A percentile compares a stretch with the other conserved stretches of the same genome.
These are phyloP conservation scores for Noctua fimbriata DNA, from an alignment of 2,888 invertebrate genomes.

Conservation along the genomic window DNA sequence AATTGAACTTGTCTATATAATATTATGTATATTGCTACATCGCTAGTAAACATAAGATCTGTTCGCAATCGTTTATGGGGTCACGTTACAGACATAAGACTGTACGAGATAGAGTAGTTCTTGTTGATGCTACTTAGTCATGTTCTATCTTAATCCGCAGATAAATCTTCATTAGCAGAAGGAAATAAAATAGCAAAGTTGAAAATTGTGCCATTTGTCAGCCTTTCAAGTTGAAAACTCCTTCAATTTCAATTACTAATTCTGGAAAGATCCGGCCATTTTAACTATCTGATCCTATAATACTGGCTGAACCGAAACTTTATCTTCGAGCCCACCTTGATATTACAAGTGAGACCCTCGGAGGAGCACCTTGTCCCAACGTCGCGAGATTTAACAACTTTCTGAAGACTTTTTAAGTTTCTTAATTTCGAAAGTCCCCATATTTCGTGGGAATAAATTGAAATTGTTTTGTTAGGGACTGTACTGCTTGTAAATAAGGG, in stretches of 20 bases:
- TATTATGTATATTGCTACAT: conserved; percentile 38
- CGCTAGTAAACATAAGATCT: conserved; percentile 37
- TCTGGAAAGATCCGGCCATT: conserved; percentile 60
- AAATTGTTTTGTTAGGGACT: conserved; percentile 71
- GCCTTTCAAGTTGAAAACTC: conserved; percentile 53
- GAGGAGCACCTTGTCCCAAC: conserved; percentile 76
- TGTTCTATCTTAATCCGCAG: conserved; percentile 32
- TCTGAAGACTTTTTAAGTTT: conserved; percentile 79
- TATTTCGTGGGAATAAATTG: conserved; percentile 76
- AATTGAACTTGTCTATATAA: conserved; percentile 49
- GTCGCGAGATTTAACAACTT: conserved; percentile 81
- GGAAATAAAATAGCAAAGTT: conserved; percentile 36
- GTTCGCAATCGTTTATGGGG: conserved; percentile 43
- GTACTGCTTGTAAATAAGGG: conserved; percentile 47
- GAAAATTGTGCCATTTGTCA: conserved; percentile 56
- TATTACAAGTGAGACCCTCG: conserved; percentile 75
- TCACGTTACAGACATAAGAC: conserved; percentile 39
- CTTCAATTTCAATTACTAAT: conserved; percentile 66
- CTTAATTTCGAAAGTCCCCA: conserved; percentile 78
- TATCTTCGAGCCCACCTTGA: conserved; percentile 70
- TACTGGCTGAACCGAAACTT: conserved; percentile 66
- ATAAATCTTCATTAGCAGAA: conserved; percentile 27
- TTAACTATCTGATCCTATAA: conserved; percentile 70
- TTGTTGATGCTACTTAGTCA: conserved; percentile 28
- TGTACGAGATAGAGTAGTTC: conserved; percentile 37